A percentile compares a stretch with the other conserved stretches of the same genome.
Evolutionary conservation across 2,113 vertebrate genomes (phyloP).

Genomic region (Numida meleagris): DNA sequence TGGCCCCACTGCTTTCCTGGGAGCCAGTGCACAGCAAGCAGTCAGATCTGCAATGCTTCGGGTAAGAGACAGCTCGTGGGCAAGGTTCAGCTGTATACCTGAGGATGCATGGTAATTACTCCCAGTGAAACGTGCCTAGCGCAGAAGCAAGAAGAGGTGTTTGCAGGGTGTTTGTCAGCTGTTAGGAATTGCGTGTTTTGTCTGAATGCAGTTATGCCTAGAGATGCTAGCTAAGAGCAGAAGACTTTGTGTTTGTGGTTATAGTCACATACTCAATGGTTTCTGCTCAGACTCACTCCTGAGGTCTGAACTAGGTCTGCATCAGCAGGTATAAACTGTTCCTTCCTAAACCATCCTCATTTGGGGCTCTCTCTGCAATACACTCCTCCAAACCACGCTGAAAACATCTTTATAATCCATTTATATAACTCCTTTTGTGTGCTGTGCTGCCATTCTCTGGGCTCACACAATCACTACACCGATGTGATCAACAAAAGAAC

Average conservation of each 20-base stretch:
- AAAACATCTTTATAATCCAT: conserved; percentile 17
- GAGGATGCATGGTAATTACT: neutral
- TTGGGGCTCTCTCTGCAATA: neutral
- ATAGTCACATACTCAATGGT: neutral
- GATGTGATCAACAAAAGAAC: conserved; percentile 34
- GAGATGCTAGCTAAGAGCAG: neutral
- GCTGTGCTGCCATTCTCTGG: neutral
- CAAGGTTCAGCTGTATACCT: neutral
- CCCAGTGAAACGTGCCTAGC: neutral
- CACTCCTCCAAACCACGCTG: neutral
- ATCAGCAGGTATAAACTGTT: neutral
- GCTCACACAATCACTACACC: conserved; percentile 14
- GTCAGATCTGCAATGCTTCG: neutral
- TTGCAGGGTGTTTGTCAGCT: neutral
- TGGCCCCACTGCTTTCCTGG: neutral
- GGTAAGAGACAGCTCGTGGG: neutral
- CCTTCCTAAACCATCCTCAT: neutral
- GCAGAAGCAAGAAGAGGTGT: neutral
- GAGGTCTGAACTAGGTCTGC: neutral
- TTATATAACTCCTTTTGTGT: conserved; percentile 44
- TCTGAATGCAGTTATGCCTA: rapidly evolving
- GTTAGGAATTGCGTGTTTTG: neutral
- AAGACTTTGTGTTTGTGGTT: neutral
- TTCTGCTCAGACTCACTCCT: neutral
- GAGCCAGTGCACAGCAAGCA: rapidly evolving